Percentiles rank a stretch among this genome's conserved stretches.
phyloP scores from a whole-genome alignment of 2,797 vertebrate species.

The Myotis findleyi region DNA sequence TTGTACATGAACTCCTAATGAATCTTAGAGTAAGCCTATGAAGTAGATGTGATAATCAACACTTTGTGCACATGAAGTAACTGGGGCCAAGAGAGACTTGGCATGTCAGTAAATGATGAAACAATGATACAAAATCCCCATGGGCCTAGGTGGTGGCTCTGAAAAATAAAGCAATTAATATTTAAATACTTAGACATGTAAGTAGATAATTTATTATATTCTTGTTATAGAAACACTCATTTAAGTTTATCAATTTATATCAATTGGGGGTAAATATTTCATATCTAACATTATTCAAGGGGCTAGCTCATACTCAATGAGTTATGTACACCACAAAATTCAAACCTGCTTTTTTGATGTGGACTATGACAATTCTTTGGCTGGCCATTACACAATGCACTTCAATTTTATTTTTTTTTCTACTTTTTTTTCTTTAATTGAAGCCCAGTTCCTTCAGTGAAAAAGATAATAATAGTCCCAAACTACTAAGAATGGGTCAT shows the following conservation, averaged over 20 bases:
- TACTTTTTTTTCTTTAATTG: not conserved
- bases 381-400: not conserved
- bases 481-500: not conserved
- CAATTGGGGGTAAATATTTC: not conserved
- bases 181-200: not conserved
- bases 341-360: rapidly evolving
- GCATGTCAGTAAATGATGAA: not conserved
- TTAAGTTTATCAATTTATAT: not conserved
- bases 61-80: not conserved
- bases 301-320: not conserved
- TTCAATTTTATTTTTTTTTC: not conserved
- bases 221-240: not conserved
- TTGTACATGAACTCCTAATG: not conserved
- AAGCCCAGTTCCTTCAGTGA: not conserved
- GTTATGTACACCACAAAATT: not conserved
- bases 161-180: not conserved
- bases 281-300: not conserved
- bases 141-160: rapidly evolving
- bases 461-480: not conserved
- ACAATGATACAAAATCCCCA: not conserved
- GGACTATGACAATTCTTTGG: not conserved
- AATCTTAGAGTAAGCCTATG: not conserved
- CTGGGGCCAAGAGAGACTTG: not conserved
- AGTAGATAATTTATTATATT: not conserved
- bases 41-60: not conserved